Evolutionary conservation across 1,140 invertebrate species (phyloP), one percentile per base, ranked within the genome.

Genomic region (Caenorhabditis tropicalis): DNA sequence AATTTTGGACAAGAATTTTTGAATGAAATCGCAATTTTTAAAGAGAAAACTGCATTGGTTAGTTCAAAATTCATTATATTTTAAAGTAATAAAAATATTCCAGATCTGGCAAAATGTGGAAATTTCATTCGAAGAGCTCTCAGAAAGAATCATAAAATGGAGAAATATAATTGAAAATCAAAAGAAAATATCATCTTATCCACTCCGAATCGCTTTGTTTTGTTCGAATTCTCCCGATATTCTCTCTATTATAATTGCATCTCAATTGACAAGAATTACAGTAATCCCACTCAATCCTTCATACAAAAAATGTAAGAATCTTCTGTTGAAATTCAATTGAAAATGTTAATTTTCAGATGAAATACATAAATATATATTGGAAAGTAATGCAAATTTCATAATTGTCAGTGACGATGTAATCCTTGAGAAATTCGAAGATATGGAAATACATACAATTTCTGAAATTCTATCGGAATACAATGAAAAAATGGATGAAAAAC

Each of bases 161-260:
- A 74, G n/a, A 46, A 74, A 21, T 9, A 46, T 74, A 43, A 6
- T 74, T 4, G 65, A 74, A 24, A 24, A 15, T 1, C 36, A 74
- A 21, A 74, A 74, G 36, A 43, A 24, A 43, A 43, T 12, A 43
- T 43, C 21, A 9, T 21, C 19, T 19, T 27, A 74, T 31, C 19
- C 36, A 12, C 36, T 74, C 9, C 36, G 65, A 3, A 46, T 74
- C 43, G 36, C 65, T 24, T n/a, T 74, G 7, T 74, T 74, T n/a
- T 74, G 65, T n/a, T 1, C 36, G 36, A 74, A 74, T n/a, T 74
- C 65, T 27, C 65, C 65, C 19, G 65, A 74, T 43, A 74, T 74
- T 27, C 33, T 74, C 4, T 16, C 65, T 15, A 27, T 74, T 12
- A 43, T 74, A 12, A n/a, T 74, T 6, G 65, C 65, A 39, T n/a